These are phyloP conservation scores for Podargus strigoides DNA, from an alignment of 2,797 vertebrate species.

Conservation along the genomic window DNA sequence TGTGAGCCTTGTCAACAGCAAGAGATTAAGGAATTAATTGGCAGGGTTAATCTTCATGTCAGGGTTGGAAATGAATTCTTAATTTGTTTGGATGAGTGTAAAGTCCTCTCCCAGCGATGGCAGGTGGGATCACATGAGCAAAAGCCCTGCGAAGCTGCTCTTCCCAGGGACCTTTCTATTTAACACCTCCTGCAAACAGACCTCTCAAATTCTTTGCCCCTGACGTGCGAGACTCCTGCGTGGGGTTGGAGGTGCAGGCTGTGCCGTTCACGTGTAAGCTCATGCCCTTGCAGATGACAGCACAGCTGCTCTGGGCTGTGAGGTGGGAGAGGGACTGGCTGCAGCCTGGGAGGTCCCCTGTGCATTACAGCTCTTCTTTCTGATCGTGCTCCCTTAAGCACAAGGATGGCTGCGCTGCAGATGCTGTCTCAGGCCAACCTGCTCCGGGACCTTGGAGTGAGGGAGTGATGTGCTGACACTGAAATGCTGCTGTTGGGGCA, in stretches of 20 bases:
- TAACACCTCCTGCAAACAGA: constrained; percentile 6
- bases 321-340: not conserved
- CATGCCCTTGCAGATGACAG: not conserved
- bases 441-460: not conserved
- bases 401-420: not conserved
- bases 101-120: not conserved
- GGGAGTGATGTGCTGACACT: not conserved
- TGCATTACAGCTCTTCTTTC: fast-evolving
- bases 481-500: not conserved
- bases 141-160: not conserved
- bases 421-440: not conserved
- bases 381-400: not conserved
- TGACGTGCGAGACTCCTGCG: fast-evolving
- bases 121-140: constrained; percentile 26
- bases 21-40: constrained; percentile 63
- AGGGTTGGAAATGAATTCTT: constrained; percentile 47
- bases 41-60: constrained; percentile 61
- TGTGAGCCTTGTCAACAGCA: constrained; percentile 29
- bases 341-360: not conserved
- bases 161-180: not conserved
- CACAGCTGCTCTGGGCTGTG: not conserved
- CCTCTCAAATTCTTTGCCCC: not conserved
- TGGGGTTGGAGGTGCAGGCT: not conserved
- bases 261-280: not conserved
- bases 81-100: constrained; percentile 40